Percentiles rank a stretch among this genome's conserved stretches.
Evolutionary conservation across 2,113 vertebrate genomes (phyloP).

Genomic region (Steatornis caripensis): DNA sequence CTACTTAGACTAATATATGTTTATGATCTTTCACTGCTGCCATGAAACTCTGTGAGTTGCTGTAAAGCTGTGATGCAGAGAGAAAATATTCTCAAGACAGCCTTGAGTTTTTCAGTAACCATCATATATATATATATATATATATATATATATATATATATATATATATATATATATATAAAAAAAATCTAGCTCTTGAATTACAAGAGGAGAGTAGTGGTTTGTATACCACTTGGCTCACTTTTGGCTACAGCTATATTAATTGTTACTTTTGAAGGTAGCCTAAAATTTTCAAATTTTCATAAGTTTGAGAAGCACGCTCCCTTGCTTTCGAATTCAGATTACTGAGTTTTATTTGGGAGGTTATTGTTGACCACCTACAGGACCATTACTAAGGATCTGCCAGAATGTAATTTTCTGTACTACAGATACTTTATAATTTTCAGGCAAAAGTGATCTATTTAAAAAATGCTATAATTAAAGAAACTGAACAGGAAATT

Average conservation of each 20-base stretch:
- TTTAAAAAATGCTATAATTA: neutral
- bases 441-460: neutral
- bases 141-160: no score
- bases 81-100: neutral
- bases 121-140: no score
- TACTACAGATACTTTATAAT: neutral
- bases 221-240: neutral
- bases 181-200: neutral
- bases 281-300: neutral
- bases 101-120: neutral
- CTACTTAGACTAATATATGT: no score
- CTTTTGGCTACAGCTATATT: neutral
- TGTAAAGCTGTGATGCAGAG: neutral
- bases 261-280: neutral
- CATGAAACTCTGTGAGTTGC: neutral
- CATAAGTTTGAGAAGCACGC: neutral
- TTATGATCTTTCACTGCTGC: neutral
- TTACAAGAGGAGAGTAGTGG: neutral
- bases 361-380: neutral
- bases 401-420: neutral
- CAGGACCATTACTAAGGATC: neutral
- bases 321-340: neutral
- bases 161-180: no score
- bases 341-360: neutral
- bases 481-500: neutral